Evolutionary conservation across 2,888 invertebrate genomes (phyloP).

Genomic region (Megaustenia siamemsis): DNA sequence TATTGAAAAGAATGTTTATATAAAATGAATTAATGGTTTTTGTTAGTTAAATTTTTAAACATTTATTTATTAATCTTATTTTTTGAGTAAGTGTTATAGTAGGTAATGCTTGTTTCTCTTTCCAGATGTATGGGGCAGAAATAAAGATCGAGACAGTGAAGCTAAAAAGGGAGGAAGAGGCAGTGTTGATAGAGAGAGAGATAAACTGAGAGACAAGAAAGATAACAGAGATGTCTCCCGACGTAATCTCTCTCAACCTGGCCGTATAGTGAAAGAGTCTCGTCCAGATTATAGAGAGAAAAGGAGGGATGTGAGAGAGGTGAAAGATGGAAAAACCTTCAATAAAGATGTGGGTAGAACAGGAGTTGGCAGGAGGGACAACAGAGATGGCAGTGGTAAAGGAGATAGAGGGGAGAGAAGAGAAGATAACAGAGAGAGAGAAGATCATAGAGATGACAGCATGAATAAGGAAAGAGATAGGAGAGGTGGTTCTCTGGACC

Average conservation of each 20-base stretch:
- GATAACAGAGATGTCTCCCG: slow-evolving; percentile 20
- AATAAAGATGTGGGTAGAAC: slow-evolving; percentile 42
- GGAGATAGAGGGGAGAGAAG: slow-evolving; percentile 30
- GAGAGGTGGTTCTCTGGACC: slow-evolving; percentile 39
- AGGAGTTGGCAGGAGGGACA: slow-evolving; percentile 30
- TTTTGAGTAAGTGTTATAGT: no score
- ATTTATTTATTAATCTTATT: no score
- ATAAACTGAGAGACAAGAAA: slow-evolving; percentile 39
- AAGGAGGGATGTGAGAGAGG: slow-evolving; percentile 38
- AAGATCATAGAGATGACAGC: slow-evolving; percentile 38
- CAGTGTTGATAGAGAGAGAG: slow-evolving; percentile 41
- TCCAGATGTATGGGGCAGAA: slow-evolving; percentile 30
- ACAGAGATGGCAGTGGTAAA: slow-evolving; percentile 22
- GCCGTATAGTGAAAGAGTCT: background rate
- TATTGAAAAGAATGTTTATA: no score
- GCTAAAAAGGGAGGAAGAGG: slow-evolving; percentile 16
- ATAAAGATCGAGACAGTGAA: slow-evolving; percentile 41
- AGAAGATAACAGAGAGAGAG: slow-evolving; percentile 51
- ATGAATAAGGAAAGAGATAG: slow-evolving; percentile 43
- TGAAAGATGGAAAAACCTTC: slow-evolving; percentile 35
- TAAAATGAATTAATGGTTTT: no score
- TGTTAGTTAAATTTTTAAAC: no score
- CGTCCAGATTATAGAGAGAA: background rate
- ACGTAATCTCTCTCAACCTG: slow-evolving; percentile 11
- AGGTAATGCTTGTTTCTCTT: background rate